A percentile compares a stretch with the other conserved stretches of the same genome.
Evolutionary conservation across 37 sponge, comb jelly and placozoan species (phyloP).

Genomic region (Agelas oroides): DNA sequence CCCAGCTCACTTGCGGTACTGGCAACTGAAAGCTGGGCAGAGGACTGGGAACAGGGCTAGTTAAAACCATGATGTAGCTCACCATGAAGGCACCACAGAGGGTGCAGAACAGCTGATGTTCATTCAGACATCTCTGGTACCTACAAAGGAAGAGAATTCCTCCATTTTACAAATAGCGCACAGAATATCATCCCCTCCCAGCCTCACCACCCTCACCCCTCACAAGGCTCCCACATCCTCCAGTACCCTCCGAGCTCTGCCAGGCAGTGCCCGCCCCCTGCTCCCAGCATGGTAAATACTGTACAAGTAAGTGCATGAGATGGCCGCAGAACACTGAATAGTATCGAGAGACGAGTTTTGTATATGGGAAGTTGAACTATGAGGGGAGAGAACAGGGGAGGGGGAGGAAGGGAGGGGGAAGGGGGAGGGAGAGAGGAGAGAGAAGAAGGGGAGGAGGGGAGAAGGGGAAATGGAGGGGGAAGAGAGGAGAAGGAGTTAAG

Average conservation of each 20-base stretch:
- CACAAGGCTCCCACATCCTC: not conserved
- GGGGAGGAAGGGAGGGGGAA: not conserved
- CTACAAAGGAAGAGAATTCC: constrained; percentile 2
- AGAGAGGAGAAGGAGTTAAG: too few relatives aligned
- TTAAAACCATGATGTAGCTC: too few relatives aligned
- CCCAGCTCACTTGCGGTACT: too few relatives aligned
- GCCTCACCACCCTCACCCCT: not conserved
- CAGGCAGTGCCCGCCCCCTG: constrained; percentile 25
- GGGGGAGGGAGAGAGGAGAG: not conserved
- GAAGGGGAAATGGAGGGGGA: too few relatives aligned
- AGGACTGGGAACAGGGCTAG: too few relatives aligned
- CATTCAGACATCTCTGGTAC: constrained; percentile 35
- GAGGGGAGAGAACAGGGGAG: not conserved
- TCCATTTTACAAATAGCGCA: too few relatives aligned
- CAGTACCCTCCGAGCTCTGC: constrained; percentile 38
- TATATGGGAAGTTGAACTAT: constrained; percentile 53
- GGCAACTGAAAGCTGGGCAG: too few relatives aligned
- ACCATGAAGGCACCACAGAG: constrained; percentile 38
- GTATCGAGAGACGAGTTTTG: constrained; percentile 36
- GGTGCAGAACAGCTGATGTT: constrained; percentile 19
- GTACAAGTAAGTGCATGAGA: not conserved
- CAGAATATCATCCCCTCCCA: too few relatives aligned
- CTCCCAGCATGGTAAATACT: constrained; percentile 40
- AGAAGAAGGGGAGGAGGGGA: not conserved
- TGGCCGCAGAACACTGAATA: constrained; percentile 50